These are phyloP conservation scores for Monochamus saltuarius DNA, from an alignment of 1,140 invertebrate species.

Conservation along the genomic window DNA sequence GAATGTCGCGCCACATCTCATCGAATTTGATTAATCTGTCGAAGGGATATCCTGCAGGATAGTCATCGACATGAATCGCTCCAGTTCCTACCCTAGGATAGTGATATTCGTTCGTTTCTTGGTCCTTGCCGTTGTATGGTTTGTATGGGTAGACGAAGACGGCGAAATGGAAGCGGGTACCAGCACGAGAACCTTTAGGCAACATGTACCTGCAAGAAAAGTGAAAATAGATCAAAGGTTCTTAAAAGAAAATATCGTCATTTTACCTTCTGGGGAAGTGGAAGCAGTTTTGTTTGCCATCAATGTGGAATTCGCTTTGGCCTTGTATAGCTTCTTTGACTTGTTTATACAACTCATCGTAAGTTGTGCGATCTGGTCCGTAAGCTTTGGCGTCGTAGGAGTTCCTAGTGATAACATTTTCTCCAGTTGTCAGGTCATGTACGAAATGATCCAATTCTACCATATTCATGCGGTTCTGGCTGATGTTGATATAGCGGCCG, in stretches of 20 bases:
- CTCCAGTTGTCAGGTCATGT: constrained; percentile 62
- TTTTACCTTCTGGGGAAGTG: constrained; percentile 55
- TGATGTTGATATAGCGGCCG: constrained; percentile 56
- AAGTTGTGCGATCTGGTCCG: constrained; percentile 62
- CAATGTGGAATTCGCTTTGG: constrained; percentile 53
- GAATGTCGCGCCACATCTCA: constrained; percentile 52
- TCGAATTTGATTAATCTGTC: constrained; percentile 59
- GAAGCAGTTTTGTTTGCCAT: constrained; percentile 55
- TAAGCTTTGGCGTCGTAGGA: constrained; percentile 67
- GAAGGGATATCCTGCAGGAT: constrained; percentile 67
- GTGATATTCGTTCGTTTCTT: not conserved
- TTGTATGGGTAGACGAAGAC: constrained; percentile 59
- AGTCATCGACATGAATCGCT: constrained; percentile 53
- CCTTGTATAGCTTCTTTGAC: constrained; percentile 56
- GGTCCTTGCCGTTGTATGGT: constrained; percentile 9
- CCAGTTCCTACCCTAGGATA: constrained; percentile 49
- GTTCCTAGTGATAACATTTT: constrained; percentile 65
- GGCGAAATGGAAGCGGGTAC: constrained; percentile 65
- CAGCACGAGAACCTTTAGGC: constrained; percentile 66
- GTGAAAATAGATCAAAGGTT: not conserved
- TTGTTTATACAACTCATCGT: constrained; percentile 59
- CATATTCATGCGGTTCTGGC: constrained; percentile 60
- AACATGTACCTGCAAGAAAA: constrained; percentile 52
- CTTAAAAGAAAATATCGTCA: not conserved
- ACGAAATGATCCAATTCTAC: constrained; percentile 69